Evolutionary conservation across 2,113 vertebrate species (phyloP).

Genomic region (Leucoraja erinaceus): DNA sequence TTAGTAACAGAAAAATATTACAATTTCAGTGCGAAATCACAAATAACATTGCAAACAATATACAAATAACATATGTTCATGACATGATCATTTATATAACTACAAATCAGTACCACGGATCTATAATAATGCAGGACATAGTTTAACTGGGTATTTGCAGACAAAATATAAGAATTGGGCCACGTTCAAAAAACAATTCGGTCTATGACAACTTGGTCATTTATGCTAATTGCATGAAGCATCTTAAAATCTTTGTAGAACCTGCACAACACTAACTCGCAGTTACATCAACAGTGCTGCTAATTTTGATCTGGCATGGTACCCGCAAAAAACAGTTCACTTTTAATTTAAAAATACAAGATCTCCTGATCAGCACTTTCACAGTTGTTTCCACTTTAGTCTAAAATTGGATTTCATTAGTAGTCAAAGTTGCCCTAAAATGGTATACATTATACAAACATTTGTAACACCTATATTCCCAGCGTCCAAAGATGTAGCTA

Average conservation of each 20-base stretch:
- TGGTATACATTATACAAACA: neutral
- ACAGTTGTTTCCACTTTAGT: conserved; percentile 9
- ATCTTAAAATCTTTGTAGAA: neutral
- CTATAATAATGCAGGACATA: neutral
- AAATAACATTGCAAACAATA: conserved; percentile 13
- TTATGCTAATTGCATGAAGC: neutral
- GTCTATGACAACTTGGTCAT: neutral
- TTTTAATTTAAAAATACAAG: neutral
- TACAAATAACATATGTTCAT: neutral
- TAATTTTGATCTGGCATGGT: neutral
- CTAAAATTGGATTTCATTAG: neutral
- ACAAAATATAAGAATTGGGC: neutral
- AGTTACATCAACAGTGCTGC: neutral
- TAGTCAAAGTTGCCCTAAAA: conserved; percentile 10
- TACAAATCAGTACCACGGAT: neutral
- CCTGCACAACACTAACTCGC: neutral
- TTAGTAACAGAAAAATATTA: neutral
- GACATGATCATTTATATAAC: neutral
- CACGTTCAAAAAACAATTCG: neutral
- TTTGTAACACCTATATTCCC: neutral
- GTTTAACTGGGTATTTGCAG: neutral
- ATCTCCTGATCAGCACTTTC: neutral
- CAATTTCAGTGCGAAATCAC: conserved; percentile 1
- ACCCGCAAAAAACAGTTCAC: neutral
- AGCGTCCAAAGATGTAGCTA: neutral